Percentiles rank a stretch among this genome's conserved stretches.
phyloP scores from a whole-genome alignment of 2,113 vertebrate species.

The Mobula birostris region DNA sequence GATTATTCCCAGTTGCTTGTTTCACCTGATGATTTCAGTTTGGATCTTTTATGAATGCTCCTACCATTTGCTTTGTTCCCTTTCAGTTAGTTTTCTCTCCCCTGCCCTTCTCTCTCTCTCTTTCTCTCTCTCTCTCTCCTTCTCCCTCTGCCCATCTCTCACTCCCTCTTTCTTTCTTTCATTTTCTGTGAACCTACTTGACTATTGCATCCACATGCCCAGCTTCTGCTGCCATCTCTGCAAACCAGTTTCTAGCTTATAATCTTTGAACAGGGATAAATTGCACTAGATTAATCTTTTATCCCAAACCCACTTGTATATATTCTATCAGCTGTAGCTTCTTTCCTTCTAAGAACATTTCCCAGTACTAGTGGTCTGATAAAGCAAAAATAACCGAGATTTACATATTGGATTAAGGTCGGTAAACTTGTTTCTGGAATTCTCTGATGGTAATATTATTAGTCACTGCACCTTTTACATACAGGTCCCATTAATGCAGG shows the following conservation, averaged over 20 bases:
- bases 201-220: neutral
- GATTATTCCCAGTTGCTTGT: no score
- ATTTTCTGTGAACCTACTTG: neutral
- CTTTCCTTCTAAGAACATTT: neutral
- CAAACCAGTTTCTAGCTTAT: neutral
- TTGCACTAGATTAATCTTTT: neutral
- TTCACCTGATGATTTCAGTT: no score
- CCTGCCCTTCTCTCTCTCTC: neutral
- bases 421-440: neutral
- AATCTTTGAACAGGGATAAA: neutral
- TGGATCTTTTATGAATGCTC: no score
- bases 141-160: no score
- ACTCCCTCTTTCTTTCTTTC: neutral
- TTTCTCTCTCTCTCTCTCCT: no score
- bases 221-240: neutral
- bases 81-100: neutral
- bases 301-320: neutral
- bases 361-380: neutral
- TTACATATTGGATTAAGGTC: neutral
- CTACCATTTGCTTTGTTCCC: no score
- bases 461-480: neutral
- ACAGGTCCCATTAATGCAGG: neutral
- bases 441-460: neutral
- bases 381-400: neutral
- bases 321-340: neutral